These are phyloP conservation scores for Lepus timidus DNA, from an alignment of 2,113 vertebrate genomes.

Conservation along the genomic window DNA sequence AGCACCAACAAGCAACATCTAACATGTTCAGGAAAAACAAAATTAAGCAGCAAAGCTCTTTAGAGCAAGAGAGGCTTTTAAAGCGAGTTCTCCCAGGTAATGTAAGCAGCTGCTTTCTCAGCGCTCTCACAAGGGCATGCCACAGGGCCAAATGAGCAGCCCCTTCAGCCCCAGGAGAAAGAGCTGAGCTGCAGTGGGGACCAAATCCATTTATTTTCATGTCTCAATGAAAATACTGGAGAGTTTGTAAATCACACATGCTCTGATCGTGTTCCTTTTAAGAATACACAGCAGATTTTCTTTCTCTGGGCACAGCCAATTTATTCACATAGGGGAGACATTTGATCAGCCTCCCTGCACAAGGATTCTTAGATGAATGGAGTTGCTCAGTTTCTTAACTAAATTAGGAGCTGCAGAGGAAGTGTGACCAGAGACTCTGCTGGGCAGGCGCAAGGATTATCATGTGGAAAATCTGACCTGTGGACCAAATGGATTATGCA, in stretches of 20 bases:
- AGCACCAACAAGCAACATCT: background rate
- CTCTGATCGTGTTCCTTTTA: conserved; percentile 67
- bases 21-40: conserved; percentile 47
- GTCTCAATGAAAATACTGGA: conserved; percentile 65
- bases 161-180: background rate
- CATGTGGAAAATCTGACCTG: conserved; percentile 48
- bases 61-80: conserved; percentile 41
- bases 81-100: conserved; percentile 50
- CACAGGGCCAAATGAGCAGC: background rate
- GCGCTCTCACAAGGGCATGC: background rate
- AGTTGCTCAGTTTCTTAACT: background rate
- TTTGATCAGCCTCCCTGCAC: conserved; percentile 61
- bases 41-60: conserved; percentile 67
- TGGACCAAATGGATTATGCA: background rate
- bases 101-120: conserved; percentile 49
- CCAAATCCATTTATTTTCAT: conserved; percentile 68
- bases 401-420: conserved; percentile 51
- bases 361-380: conserved; percentile 51
- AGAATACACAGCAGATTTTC: conserved; percentile 67
- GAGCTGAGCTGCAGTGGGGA: background rate
- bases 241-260: conserved; percentile 36
- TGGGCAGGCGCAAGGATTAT: background rate
- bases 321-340: conserved; percentile 52
- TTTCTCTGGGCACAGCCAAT: conserved; percentile 42
- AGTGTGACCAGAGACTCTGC: conserved; percentile 39